Conservation (phyloP, 2,113 vertebrate species). For the Microcebus jonahi region DNA sequence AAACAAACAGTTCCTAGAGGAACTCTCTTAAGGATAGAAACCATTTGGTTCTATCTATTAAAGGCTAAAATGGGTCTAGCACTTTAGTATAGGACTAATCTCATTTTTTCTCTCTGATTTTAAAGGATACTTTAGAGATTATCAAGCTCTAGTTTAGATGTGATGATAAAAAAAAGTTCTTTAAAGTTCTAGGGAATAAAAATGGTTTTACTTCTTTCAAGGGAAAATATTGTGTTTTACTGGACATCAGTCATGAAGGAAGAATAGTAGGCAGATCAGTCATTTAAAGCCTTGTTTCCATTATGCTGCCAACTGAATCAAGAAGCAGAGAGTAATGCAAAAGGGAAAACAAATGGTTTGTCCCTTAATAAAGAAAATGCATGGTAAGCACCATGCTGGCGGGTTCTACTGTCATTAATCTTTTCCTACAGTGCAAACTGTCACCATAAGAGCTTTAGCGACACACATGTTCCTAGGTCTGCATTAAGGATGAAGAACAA, state of each 20-base stretch:
- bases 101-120: background rate
- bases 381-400: conserved; percentile 78
- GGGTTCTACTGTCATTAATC: conserved; percentile 81
- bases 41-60: background rate
- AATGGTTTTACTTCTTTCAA: background rate
- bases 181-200: background rate
- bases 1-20: background rate
- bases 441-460: conserved; percentile 65
- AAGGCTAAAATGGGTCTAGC: background rate
- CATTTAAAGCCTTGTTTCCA: conserved; percentile 83
- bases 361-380: conserved; percentile 74
- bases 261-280: conserved; percentile 71
- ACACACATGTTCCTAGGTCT: conserved; percentile 67
- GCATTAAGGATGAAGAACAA: conserved; percentile 68
- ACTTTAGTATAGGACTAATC: background rate
- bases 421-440: conserved; percentile 76
- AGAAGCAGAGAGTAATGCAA: conserved; percentile 77
- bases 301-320: conserved; percentile 81
- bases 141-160: background rate
- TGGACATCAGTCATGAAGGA: conserved; percentile 39
- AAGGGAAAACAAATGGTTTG: conserved; percentile 82
- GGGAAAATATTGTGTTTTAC: background rate
- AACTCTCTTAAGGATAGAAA: background rate
- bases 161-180: background rate
- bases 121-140: conserved; percentile 12